Evolutionary conservation across 2,888 invertebrate genomes (phyloP), one percentile per base, ranked within the genome.

Genomic region (Lydus trimaculatus): DNA sequence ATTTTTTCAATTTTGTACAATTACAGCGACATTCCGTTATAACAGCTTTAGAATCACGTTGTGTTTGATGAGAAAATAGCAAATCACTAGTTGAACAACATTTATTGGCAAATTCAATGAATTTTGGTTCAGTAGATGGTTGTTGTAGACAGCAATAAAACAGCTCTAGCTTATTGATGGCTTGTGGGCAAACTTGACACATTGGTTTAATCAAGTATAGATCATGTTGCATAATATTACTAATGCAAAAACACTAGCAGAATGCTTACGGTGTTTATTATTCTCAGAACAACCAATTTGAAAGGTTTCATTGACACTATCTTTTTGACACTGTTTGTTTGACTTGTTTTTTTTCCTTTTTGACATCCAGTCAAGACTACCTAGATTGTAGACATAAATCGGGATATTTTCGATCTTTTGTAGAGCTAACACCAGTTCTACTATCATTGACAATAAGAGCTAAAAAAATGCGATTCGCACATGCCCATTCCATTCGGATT

Each of bases 91-190:
- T 61, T 64, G 52, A 67, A 52, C 70, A 70, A 61, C 52, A 48
- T 58, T 70, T 70, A 58, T 70, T 67, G n/a, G 48, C 66, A 36
- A 56, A 70, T 39, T 70, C 70, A 11, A 70, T 61, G 9, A 70
- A 52, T 33, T 63, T 2, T 15, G 25, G 56, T 56, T 23, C 9
- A 13, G 13, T 5, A 0, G 13, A 2, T 5, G n/a, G 15, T 36
- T 36, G 13, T 1, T 17, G 17, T 48, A 4, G 20, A 20, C 20
- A 11, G 9, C 25, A 15, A 56, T 28, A 56, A 28, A 28, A 56
- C n/a, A 28, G 28, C 11, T n/a, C 56, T 56, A 15, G 15, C 5
- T 28, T 7, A 9, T 8, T 48, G 48, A 20, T 20, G 9, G 9
- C 9, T 48, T 20, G 48, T 9, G 48, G 48, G n/a, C 20, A 20